A percentile compares a stretch with the other conserved stretches of the same genome.
Evolutionary conservation across 2,888 invertebrate species (phyloP).

Genomic region (Neelides folsomi): DNA sequence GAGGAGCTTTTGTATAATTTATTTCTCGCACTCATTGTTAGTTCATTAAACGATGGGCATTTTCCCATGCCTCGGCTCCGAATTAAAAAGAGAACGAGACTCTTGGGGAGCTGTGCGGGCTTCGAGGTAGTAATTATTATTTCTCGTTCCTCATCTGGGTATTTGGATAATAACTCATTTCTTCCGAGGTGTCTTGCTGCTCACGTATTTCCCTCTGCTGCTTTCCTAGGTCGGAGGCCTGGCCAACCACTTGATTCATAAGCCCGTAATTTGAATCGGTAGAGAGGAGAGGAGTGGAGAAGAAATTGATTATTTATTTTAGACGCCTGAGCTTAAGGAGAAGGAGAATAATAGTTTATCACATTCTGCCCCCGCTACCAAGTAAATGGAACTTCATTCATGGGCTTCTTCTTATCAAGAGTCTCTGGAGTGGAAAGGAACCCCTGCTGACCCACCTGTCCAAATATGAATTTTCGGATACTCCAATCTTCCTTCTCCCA

Average conservation of each 20-base stretch:
- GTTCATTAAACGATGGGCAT: no score
- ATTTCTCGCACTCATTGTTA: no score
- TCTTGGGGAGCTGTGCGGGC: no score
- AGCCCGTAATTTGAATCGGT: constrained; percentile 4
- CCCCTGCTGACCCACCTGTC: constrained; percentile 20
- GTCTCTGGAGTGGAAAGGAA: constrained; percentile 11
- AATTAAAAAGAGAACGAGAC: no score
- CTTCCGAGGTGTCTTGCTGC: constrained; percentile 23
- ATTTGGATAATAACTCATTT: constrained; percentile 25
- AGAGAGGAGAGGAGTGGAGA: background rate
- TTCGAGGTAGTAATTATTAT: constrained; percentile 15
- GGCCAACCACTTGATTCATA: background rate
- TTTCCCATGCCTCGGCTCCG: no score
- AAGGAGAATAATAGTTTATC: background rate
- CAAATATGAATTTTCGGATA: constrained; percentile 26
- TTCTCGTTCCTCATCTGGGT: constrained; percentile 10
- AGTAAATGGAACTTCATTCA: no score
- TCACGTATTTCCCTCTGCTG: constrained; percentile 8
- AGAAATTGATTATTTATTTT: constrained; percentile 22
- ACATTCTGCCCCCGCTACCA: no score
- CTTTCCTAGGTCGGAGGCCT: background rate
- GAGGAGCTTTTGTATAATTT: no score
- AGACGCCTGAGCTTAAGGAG: constrained; percentile 3
- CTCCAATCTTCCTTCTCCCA: constrained; percentile 15
- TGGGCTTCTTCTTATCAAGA: background rate